These are phyloP conservation scores for Istiophorus platypterus DNA, from an alignment of 2,113 vertebrate genomes.

Conservation along the genomic window DNA sequence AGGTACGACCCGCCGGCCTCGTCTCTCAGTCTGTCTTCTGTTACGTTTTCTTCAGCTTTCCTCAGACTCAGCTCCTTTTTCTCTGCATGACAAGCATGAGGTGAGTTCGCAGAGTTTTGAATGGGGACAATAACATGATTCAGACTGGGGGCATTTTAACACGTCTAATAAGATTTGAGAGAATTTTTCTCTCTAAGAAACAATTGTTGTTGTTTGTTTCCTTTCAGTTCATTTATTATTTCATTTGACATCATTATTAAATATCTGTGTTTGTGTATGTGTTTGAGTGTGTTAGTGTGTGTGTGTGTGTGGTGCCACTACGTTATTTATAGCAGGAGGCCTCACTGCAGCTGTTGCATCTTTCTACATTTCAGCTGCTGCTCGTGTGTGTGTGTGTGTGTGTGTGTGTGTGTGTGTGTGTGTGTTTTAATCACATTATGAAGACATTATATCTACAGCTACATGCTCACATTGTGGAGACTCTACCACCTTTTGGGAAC, in stretches of 20 bases:
- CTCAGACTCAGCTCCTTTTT: background rate
- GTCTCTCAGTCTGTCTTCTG: background rate
- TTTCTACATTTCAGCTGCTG: slow-evolving; percentile 33
- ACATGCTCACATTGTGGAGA: background rate
- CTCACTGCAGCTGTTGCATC: slow-evolving; percentile 59
- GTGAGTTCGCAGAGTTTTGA: background rate
- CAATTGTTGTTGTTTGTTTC: too few relatives aligned
- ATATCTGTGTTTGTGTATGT: background rate
- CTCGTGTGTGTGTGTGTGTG: background rate
- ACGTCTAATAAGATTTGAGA: too few relatives aligned
- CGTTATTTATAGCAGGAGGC: slow-evolving; percentile 63
- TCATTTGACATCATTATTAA: background rate
- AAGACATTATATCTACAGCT: background rate
- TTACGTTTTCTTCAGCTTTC: background rate
- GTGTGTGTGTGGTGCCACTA: background rate
- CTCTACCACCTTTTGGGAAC: background rate
- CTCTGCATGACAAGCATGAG: background rate
- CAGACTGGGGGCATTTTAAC: background rate
- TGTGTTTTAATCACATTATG: background rate
- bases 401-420: background rate
- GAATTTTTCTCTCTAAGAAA: too few relatives aligned
- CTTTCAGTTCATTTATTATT: too few relatives aligned
- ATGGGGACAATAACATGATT: background rate
- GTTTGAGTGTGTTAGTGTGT: slow-evolving; percentile 9
- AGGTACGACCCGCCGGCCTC: slow-evolving; percentile 43